A percentile compares a stretch with the other conserved stretches of the same genome.
phyloP scores from a whole-genome alignment of 2,888 invertebrate genomes.

The Eledone cirrhosa region DNA sequence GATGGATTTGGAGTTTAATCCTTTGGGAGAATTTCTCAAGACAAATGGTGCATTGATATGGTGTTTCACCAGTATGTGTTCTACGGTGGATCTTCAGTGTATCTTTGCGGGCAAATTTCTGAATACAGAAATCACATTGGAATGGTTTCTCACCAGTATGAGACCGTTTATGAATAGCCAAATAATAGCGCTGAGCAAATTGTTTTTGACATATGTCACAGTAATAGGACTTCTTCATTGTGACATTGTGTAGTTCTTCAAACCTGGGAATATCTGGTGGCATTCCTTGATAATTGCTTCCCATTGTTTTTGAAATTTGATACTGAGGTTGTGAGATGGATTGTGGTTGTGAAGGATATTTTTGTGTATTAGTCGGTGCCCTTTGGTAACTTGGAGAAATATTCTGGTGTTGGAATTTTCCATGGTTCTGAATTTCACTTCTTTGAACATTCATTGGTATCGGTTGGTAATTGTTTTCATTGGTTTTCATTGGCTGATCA shows the following conservation, averaged over 20 bases:
- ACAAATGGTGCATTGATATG: neutral
- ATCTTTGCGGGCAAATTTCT: constrained; percentile 12
- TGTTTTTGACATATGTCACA: constrained; percentile 25
- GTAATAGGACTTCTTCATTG: neutral
- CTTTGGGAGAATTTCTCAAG: constrained; percentile 16
- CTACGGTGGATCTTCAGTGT: constrained; percentile 7
- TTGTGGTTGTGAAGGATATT: neutral
- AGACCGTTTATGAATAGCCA: constrained; percentile 20
- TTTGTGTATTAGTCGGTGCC: neutral
- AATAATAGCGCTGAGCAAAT: constrained; percentile 15
- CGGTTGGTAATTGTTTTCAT: neutral
- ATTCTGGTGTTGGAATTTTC: neutral
- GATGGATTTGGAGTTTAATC: neutral
- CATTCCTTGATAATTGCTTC: constrained; percentile 5
- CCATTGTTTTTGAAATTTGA: neutral
- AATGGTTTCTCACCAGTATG: constrained; percentile 18
- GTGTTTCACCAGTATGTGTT: constrained; percentile 9
- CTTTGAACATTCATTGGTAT: neutral
- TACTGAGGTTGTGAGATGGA: neutral
- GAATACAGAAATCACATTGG: constrained; percentile 19
- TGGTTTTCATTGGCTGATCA: neutral
- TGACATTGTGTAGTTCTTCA: constrained; percentile 10
- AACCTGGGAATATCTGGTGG: constrained; percentile 15
- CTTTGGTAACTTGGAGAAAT: neutral
- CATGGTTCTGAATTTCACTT: neutral